Conservation (phyloP, 1,140 invertebrate species). For the Batillaria attramentaria region DNA sequence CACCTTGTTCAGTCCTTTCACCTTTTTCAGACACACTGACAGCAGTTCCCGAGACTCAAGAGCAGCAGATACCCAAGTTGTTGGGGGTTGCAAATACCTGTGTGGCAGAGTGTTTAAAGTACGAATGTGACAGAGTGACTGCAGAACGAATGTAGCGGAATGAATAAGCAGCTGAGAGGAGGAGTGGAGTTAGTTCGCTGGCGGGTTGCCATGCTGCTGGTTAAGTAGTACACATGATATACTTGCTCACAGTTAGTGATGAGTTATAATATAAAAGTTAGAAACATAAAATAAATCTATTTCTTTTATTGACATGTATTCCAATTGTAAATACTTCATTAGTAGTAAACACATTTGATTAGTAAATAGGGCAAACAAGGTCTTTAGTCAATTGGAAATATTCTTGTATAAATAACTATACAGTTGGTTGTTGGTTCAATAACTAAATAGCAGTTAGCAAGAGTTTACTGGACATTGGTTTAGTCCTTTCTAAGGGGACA, state of each 20-base stretch:
- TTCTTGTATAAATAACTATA: no score
- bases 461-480: no score
- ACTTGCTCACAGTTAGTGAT: neutral
- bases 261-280: neutral
- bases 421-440: no score
- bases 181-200: neutral
- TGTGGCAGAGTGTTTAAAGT: neutral
- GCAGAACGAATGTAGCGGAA: neutral
- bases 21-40: conserved; percentile 91
- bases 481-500: no score
- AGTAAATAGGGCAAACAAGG: no score
- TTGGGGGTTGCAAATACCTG: conserved; percentile 94
- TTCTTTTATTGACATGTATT: no score
- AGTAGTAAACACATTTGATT: no score
- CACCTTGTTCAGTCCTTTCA: conserved; percentile 93
- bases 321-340: no score
- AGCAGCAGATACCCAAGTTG: conserved; percentile 89
- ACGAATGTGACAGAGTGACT: neutral
- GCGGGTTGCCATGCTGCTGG: neutral
- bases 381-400: no score
- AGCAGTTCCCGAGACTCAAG: conserved; percentile 95
- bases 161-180: neutral
- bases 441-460: no score
- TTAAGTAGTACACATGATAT: neutral
- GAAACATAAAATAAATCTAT: no score